Evolutionary conservation across 2,888 invertebrate genomes (phyloP).

Genomic region (Chymomyza amoena): DNA sequence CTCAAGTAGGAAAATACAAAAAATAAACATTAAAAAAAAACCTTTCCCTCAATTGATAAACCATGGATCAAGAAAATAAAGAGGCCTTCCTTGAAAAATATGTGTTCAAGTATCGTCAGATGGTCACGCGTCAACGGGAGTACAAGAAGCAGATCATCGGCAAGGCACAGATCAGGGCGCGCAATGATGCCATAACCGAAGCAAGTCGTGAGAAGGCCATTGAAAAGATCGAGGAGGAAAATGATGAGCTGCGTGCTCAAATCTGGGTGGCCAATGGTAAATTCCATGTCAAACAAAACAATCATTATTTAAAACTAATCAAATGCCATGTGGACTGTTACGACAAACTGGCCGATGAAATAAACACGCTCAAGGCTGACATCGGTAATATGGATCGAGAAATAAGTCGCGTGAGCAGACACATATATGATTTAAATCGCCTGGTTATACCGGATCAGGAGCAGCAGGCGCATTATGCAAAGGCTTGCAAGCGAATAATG

Average conservation of each 20-base stretch:
- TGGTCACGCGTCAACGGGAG: constrained; percentile 74
- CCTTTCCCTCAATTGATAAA: no score
- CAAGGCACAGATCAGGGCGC: constrained; percentile 62
- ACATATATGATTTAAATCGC: constrained; percentile 57
- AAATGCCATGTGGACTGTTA: constrained; percentile 75
- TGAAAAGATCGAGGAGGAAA: constrained; percentile 68
- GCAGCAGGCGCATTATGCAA: constrained; percentile 67
- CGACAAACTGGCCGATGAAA: constrained; percentile 67
- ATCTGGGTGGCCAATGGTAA: constrained; percentile 75
- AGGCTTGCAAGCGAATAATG: constrained; percentile 63
- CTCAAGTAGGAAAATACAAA: no score
- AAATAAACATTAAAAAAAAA: no score
- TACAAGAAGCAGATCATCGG: constrained; percentile 74
- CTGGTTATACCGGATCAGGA: constrained; percentile 65
- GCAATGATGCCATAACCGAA: constrained; percentile 73
- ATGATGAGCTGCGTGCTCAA: constrained; percentile 70
- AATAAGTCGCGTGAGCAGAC: constrained; percentile 67
- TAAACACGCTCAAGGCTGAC: constrained; percentile 67
- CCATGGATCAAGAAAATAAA: constrained; percentile 27
- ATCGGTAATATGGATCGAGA: constrained; percentile 73
- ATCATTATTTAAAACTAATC: constrained; percentile 59
- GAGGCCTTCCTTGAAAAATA: constrained; percentile 61
- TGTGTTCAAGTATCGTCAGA: constrained; percentile 68
- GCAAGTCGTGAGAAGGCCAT: constrained; percentile 71
- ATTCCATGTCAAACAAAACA: constrained; percentile 62